Conservation (phyloP, 2,113 vertebrate genomes). For the Neofelis nebulosa region DNA sequence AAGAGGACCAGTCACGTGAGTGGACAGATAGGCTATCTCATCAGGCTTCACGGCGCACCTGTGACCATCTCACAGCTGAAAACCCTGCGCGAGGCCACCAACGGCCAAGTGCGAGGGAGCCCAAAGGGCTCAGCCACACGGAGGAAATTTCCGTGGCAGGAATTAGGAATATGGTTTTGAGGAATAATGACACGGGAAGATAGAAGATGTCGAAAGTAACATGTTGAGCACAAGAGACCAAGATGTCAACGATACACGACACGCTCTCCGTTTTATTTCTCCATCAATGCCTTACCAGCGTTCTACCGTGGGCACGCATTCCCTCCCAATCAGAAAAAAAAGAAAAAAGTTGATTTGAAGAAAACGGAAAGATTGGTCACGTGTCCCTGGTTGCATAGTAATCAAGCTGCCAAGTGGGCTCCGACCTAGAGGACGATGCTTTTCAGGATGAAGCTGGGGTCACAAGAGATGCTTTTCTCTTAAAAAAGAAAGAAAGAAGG, state of each 20-base stretch:
- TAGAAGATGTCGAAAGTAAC: too few relatives aligned
- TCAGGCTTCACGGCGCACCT: background rate
- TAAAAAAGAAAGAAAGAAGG: background rate
- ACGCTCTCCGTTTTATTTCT: background rate
- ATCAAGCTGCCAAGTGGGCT: background rate
- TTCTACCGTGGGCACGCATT: accelerated
- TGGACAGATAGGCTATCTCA: background rate
- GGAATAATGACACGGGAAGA: background rate
- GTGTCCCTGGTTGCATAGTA: background rate
- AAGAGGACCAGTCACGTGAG: accelerated
- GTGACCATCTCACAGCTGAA: background rate
- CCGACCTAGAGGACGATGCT: background rate
- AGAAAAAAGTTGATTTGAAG: background rate
- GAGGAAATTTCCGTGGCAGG: background rate
- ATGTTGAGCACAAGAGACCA: accelerated
- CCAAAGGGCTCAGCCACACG: accelerated
- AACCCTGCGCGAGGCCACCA: accelerated
- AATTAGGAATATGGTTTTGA: background rate
- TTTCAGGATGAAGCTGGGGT: background rate
- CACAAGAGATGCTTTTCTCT: background rate
- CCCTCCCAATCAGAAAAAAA: background rate
- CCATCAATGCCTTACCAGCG: background rate
- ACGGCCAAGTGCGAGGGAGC: too few relatives aligned
- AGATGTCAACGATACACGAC: accelerated
- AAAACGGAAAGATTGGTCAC: background rate